Evolutionary conservation across 2,113 vertebrate species (phyloP).

Genomic region (Clarias batrachus): DNA sequence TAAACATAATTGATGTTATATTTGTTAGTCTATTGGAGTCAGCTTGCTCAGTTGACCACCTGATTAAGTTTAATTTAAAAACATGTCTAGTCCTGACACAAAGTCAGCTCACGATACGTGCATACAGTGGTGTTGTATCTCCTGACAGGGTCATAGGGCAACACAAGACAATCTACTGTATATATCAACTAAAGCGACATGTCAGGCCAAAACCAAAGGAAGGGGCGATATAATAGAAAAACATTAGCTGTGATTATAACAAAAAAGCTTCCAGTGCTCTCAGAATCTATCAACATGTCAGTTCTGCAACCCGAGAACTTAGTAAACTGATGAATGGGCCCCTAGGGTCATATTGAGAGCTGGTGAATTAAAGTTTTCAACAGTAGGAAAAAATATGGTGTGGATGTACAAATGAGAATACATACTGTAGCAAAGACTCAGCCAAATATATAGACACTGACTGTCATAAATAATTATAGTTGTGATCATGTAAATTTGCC

Average conservation of each 20-base stretch:
- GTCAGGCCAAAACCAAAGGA: background rate
- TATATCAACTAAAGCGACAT: background rate
- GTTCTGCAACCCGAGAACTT: background rate
- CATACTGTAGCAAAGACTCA: too few relatives aligned
- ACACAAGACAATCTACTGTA: background rate
- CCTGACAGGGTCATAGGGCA: background rate
- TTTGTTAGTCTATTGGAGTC: too few relatives aligned
- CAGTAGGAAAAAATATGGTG: background rate
- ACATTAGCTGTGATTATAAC: background rate
- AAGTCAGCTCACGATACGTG: background rate
- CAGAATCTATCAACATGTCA: background rate
- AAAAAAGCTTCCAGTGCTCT: background rate
- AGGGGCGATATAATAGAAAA: background rate
- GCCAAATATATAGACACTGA: too few relatives aligned
- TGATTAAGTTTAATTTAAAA: background rate
- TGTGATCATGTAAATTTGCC: too few relatives aligned
- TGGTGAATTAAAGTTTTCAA: background rate
- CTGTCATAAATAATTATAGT: too few relatives aligned
- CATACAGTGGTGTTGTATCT: background rate
- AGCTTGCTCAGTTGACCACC: background rate
- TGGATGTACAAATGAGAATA: too few relatives aligned
- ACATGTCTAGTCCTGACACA: background rate
- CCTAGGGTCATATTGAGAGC: background rate
- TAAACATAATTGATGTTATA: too few relatives aligned
- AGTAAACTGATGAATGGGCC: background rate